Evolutionary conservation across 2,888 invertebrate species (phyloP).

Genomic region (Chalcis sispes): DNA sequence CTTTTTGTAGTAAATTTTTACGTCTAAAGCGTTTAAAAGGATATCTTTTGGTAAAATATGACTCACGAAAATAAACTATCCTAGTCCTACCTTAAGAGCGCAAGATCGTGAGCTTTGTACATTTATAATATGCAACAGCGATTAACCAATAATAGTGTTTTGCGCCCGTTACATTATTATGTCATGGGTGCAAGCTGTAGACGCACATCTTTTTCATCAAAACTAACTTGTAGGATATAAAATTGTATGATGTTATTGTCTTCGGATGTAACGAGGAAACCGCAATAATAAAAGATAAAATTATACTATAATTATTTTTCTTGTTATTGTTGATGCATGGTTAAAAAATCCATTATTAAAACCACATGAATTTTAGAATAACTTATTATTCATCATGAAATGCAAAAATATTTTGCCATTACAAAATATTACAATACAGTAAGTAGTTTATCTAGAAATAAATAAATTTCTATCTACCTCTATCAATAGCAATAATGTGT

Average conservation of each 20-base stretch:
- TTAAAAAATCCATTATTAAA: constrained; percentile 18
- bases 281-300: constrained; percentile 63
- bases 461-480: constrained; percentile 55
- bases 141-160: constrained; percentile 61
- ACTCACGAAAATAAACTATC: constrained; percentile 55
- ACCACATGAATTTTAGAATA: constrained; percentile 42
- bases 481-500: constrained; percentile 47
- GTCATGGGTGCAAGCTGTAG: constrained; percentile 52
- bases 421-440: constrained; percentile 57
- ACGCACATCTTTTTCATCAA: constrained; percentile 66
- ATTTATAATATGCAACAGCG: constrained; percentile 66
- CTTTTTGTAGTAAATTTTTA: constrained; percentile 56
- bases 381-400: constrained; percentile 55
- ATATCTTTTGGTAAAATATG: constrained; percentile 50
- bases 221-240: constrained; percentile 72
- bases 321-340: neutral
- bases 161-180: constrained; percentile 47
- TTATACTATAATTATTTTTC: constrained; percentile 38
- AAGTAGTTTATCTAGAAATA: constrained; percentile 56
- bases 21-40: constrained; percentile 49
- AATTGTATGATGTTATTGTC: constrained; percentile 70
- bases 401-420: constrained; percentile 59
- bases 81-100: constrained; percentile 61
- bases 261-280: constrained; percentile 66
- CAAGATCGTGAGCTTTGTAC: constrained; percentile 69